Base-by-base conservation (phyloP, 2,888 invertebrate species). In the Hedya salicella region DNA sequence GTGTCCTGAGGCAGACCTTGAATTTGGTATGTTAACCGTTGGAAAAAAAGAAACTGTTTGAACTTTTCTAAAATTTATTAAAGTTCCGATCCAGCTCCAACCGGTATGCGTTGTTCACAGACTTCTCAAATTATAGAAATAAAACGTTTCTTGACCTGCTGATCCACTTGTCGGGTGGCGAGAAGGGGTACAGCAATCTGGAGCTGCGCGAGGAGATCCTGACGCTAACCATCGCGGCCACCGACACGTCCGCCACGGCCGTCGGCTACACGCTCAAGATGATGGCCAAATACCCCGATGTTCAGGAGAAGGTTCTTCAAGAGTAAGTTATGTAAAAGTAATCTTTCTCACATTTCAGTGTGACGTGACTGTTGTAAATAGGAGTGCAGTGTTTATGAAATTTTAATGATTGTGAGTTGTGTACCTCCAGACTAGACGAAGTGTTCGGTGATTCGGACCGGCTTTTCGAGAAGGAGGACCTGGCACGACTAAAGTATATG, bases 181-280 rank as follows among this genome's bases (percentile, higher is more conserved):
- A 92, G 6, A 87, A 80, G 0, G 92, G 92, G 17, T 93, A 93
- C 44, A 93, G 88, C 0, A 86, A 94, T 70, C 72, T 85, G 40
- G 94, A 95, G 70, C 71, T 95, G 1, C 80, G 93, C 64, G 94
- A 94, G 71, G 94, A 94, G 81, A 88, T 94, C 0, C 80, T 94
- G 59, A 94, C 94, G 0, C 84, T 94, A 64, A 88, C 92, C 61
- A 78, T 94, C 13, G 94, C 94, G 17, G 94, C 94, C 32, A 91
- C 93, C 8, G 92, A 93, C 59, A 93, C 93, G 0, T 89, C 93
- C 0, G 91, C 93, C 0, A 85, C 88, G 0, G 83, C 85, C 1
- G 78, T 87, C 11, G 88, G 92, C 0, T 92, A 85, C 71, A 87
- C 90, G 0, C 70, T 93, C 49, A 83, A 85, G 71, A 76, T 93